Percentiles rank a stretch among this genome's conserved stretches.
These are phyloP conservation scores for Prorops nasuta DNA, from an alignment of 1,140 invertebrate genomes.

Conservation along the genomic window DNA sequence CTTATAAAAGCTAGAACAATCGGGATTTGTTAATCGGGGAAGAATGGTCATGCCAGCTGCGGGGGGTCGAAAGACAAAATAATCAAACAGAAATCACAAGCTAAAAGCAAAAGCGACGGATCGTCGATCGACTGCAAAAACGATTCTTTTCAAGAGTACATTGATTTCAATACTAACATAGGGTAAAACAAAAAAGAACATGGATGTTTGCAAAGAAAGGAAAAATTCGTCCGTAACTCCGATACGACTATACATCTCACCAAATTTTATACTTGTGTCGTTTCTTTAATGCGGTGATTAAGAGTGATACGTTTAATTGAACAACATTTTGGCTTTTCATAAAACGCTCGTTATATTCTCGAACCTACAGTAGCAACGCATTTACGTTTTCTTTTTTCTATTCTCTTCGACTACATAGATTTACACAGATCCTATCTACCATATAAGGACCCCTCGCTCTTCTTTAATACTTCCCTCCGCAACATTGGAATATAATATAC, in stretches of 20 bases:
- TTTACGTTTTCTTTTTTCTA: constrained; percentile 14
- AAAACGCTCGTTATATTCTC: constrained; percentile 31
- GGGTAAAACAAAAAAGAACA: no score
- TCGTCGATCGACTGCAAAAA: constrained; percentile 18
- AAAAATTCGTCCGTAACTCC: no score
- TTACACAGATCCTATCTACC: constrained; percentile 16
- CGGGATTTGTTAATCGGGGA: constrained; percentile 7
- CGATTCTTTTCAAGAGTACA: no score
- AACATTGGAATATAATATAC: constrained; percentile 19
- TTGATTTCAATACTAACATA: no score
- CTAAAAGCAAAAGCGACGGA: constrained; percentile 18
- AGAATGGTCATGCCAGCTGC: constrained; percentile 9
- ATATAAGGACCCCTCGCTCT: not conserved
- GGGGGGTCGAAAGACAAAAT: constrained; percentile 20
- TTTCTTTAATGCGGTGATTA: no score
- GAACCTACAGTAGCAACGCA: constrained; percentile 27
- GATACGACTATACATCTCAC: no score
- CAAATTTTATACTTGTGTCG: no score
- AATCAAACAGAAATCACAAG: constrained; percentile 20
- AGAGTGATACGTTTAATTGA: constrained; percentile 38
- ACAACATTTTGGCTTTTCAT: constrained; percentile 49
- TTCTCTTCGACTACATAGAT: constrained; percentile 1
- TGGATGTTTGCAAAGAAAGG: no score
- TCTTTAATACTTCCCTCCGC: constrained; percentile 6
- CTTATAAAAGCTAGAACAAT: not conserved